These are phyloP conservation scores for Platalea minor DNA, from an alignment of 2,797 vertebrate species.

Conservation along the genomic window DNA sequence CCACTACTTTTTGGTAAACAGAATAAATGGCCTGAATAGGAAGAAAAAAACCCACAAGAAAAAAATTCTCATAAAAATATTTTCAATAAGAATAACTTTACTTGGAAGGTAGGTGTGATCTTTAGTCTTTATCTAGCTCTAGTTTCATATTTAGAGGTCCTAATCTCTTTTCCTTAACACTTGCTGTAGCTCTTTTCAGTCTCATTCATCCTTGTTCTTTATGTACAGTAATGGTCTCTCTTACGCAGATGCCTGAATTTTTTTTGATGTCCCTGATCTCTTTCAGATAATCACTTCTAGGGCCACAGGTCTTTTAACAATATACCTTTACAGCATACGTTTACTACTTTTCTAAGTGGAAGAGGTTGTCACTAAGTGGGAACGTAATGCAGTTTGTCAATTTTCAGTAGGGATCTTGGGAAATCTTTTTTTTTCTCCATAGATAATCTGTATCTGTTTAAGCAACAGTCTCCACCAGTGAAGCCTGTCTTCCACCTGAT, in stretches of 20 bases:
- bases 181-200: background rate
- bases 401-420: background rate
- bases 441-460: background rate
- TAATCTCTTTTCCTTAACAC: background rate
- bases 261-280: slow-evolving; percentile 17
- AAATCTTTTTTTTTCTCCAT: background rate
- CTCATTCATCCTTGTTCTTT: background rate
- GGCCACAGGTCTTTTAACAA: background rate
- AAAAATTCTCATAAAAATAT: background rate
- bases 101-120: background rate
- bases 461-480: background rate
- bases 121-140: background rate
- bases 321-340: background rate
- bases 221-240: background rate
- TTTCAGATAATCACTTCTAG: background rate
- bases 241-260: slow-evolving; percentile 4
- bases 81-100: background rate
- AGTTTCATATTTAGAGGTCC: background rate
- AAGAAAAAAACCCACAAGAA: background rate
- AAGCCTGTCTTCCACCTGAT: background rate
- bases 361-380: background rate
- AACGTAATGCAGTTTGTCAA: background rate
- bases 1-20: background rate
- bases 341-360: background rate
- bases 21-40: background rate